Base-by-base conservation (phyloP, 2,113 vertebrate genomes). In the Ellobius talpinus region DNA sequence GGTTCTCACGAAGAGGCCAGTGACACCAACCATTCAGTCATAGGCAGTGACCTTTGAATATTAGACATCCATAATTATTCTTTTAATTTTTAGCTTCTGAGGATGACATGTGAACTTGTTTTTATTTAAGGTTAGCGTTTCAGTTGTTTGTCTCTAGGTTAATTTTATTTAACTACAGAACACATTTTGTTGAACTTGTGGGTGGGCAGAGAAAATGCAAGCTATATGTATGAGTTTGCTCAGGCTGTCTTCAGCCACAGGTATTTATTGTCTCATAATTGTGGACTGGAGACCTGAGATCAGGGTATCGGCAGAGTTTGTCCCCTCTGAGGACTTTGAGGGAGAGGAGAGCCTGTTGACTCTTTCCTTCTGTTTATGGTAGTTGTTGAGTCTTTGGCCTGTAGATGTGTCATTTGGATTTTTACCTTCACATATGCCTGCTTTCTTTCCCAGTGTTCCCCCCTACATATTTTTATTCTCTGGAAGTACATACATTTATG, bases 21-120 rank as follows among this genome's bases (percentile, higher is more conserved):
- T 95, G 95, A 97, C 97, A 19, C 61, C n/a, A 5, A 45, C 58
- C 39, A 16, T 77, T 50, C 13, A 97, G 92, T 94, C 94, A 94
- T 96, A 97, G 96, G 97, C 81, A 95, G 72, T 91, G 87, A 39
- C 65, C 78, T 97, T 93, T 98, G 96, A 97, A 87, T 98, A 94
- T 95, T 95, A 93, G 91, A 87, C 85, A 94, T 91, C 76, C 96
- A 95, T 82, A 92, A 92, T 87, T 82, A 77, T 95, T 97, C 90
- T 97, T 96, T 97, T 95, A 96, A 93, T 96, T 98, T 98, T 97
- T 97, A 98, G 98, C 92, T 95, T 94, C 11, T 87, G n/a, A 55
- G 19, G 1, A 7, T 92, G 93, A 96, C 96, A 79, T 90, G 87
- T 65, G 76, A 97, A 89, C 31, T 81, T 94, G 95, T 50, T 78